These are phyloP conservation scores for Turnix velox DNA, from an alignment of 2,113 vertebrate species.

Conservation along the genomic window DNA sequence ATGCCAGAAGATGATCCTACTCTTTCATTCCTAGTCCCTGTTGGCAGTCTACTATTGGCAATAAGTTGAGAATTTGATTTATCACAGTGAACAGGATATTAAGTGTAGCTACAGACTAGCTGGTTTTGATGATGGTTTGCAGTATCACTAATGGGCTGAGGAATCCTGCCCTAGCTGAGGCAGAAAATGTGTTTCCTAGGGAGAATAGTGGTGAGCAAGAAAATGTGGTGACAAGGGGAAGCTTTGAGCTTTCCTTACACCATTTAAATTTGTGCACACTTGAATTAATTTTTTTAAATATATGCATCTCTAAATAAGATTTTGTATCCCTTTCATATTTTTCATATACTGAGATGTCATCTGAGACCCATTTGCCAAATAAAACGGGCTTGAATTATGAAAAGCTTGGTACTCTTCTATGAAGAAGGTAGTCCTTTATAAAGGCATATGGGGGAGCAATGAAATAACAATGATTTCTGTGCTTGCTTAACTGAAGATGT, in stretches of 20 bases:
- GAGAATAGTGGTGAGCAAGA: background rate
- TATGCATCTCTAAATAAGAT: background rate
- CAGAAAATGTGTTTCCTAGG: rapidly evolving
- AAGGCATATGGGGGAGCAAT: background rate
- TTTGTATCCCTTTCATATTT: background rate
- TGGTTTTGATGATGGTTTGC: background rate
- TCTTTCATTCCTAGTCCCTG: background rate
- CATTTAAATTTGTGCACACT: background rate
- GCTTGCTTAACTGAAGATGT: background rate
- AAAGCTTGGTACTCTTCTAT: background rate
- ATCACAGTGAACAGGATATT: background rate
- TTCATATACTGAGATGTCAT: background rate
- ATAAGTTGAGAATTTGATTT: background rate
- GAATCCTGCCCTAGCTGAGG: background rate
- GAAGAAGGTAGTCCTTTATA: background rate
- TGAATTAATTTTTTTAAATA: background rate
- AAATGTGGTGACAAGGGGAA: background rate
- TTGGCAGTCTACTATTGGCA: background rate
- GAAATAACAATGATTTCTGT: background rate
- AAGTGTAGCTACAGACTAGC: background rate
- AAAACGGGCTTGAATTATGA: background rate
- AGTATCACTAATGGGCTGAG: background rate
- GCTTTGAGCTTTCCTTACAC: background rate
- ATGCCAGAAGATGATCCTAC: background rate
- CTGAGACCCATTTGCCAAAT: background rate